These are phyloP conservation scores for Petroica traversi DNA, from an alignment of 2,113 vertebrate species.

Conservation along the genomic window DNA sequence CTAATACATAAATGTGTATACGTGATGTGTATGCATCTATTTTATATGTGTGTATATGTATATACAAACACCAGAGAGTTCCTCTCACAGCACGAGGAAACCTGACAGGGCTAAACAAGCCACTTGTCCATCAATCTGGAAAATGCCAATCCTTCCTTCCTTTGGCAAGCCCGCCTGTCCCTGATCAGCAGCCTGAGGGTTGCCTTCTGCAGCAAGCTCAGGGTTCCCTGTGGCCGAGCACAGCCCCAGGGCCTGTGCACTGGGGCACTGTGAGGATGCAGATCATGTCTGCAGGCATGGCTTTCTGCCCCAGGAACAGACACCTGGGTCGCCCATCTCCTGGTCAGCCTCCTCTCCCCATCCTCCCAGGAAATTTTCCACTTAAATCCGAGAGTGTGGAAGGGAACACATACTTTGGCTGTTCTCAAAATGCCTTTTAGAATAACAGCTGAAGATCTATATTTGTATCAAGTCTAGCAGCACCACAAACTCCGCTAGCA, in stretches of 20 bases:
- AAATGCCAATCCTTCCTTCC: background rate
- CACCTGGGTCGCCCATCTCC: background rate
- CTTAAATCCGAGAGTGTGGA: background rate
- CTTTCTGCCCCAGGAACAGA: background rate
- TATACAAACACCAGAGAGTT: background rate
- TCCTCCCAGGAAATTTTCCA: background rate
- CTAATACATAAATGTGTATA: too few species aligned
- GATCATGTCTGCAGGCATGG: background rate
- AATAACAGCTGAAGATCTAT: slow-evolving; percentile 5
- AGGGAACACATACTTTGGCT: background rate
- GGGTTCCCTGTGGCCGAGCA: background rate
- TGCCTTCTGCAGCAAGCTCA: background rate
- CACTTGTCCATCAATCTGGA: background rate
- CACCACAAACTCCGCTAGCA: background rate
- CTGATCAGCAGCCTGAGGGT: rapidly evolving
- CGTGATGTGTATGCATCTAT: background rate
- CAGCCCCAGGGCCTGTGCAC: background rate
- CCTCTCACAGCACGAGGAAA: background rate
- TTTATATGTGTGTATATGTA: rapidly evolving
- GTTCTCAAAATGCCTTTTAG: background rate
- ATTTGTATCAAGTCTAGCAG: background rate
- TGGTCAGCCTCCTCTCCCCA: background rate
- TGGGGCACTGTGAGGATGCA: rapidly evolving
- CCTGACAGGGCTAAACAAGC: background rate
- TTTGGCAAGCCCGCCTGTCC: background rate